A percentile compares a stretch with the other conserved stretches of the same genome.
Evolutionary conservation across 2,797 vertebrate genomes (phyloP).

Genomic region (Schizopygopsis malacanthus): DNA sequence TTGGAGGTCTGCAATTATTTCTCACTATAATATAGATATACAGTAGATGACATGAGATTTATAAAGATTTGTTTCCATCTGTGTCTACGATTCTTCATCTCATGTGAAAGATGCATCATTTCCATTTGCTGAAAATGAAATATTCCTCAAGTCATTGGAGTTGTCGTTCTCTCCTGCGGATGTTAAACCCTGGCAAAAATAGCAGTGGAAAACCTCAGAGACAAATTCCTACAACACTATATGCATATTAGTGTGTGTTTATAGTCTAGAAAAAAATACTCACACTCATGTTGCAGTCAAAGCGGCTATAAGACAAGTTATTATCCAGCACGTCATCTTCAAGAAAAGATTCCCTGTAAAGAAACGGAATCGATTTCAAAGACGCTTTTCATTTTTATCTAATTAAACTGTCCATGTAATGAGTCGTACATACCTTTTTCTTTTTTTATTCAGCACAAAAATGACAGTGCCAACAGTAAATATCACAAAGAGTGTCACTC

Average conservation of each 20-base stretch:
- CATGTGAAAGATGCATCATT: not conserved
- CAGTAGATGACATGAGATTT: not conserved
- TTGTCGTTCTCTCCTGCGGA: not conserved
- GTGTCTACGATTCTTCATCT: not conserved
- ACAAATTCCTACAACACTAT: not conserved
- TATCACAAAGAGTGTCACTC: slow-evolving; percentile 68
- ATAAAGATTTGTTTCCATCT: not conserved
- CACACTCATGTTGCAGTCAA: slow-evolving; percentile 18
- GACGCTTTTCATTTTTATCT: not conserved
- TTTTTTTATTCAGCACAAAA: slow-evolving; percentile 60
- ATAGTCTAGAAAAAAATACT: not conserved
- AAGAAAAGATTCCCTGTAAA: slow-evolving; percentile 41
- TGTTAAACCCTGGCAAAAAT: slow-evolving; percentile 49
- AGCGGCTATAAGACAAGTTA: slow-evolving; percentile 21
- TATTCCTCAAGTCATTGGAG: not conserved
- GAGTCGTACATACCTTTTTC: slow-evolving; percentile 62
- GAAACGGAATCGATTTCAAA: slow-evolving; percentile 1
- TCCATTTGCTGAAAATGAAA: not conserved
- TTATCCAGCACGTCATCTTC: slow-evolving; percentile 30
- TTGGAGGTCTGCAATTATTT: not conserved
- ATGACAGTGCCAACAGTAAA: slow-evolving; percentile 58
- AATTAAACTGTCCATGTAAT: not conserved
- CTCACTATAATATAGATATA: not conserved
- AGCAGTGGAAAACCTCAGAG: not conserved
- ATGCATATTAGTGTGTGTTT: not conserved